Percentiles rank a stretch among this genome's conserved stretches.
These are phyloP conservation scores for Ferdinandea cuprea DNA, from an alignment of 2,888 invertebrate genomes.

Conservation along the genomic window DNA sequence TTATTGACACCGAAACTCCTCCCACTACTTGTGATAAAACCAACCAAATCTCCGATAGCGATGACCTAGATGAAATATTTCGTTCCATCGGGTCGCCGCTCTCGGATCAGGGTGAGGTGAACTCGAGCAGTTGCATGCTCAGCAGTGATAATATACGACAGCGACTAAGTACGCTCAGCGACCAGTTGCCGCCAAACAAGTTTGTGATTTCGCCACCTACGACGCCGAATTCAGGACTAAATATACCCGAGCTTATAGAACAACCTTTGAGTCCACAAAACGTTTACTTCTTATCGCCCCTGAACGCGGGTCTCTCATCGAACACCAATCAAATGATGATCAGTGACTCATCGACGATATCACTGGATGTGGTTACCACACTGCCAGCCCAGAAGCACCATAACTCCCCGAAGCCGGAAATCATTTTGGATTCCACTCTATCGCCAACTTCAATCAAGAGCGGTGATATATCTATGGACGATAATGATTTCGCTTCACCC, in stretches of 20 bases:
- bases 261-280: slow-evolving; percentile 78
- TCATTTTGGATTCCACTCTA: slow-evolving; percentile 82
- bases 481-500: slow-evolving; percentile 80
- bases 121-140: slow-evolving; percentile 47
- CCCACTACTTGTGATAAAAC: slow-evolving; percentile 79
- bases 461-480: slow-evolving; percentile 76
- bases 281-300: slow-evolving; percentile 82
- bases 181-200: slow-evolving; percentile 80
- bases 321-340: slow-evolving; percentile 76
- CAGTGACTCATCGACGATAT: slow-evolving; percentile 82
- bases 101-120: slow-evolving; percentile 76
- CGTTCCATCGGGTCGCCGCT: slow-evolving; percentile 81
- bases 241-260: slow-evolving; percentile 75
- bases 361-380: slow-evolving; percentile 81
- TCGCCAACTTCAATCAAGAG: slow-evolving; percentile 80
- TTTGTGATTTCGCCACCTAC: slow-evolving; percentile 81
- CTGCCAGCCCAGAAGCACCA: slow-evolving; percentile 78
- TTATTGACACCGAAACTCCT: slow-evolving; percentile 60
- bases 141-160: slow-evolving; percentile 77
- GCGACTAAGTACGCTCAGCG: slow-evolving; percentile 82
- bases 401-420: slow-evolving; percentile 82
- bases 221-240: slow-evolving; percentile 79
- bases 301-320: slow-evolving; percentile 77
- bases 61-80: slow-evolving; percentile 81
- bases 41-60: slow-evolving; percentile 80